Base-by-base conservation (phyloP, 2,888 invertebrate genomes). In the Lasioglossum lativentre region DNA sequence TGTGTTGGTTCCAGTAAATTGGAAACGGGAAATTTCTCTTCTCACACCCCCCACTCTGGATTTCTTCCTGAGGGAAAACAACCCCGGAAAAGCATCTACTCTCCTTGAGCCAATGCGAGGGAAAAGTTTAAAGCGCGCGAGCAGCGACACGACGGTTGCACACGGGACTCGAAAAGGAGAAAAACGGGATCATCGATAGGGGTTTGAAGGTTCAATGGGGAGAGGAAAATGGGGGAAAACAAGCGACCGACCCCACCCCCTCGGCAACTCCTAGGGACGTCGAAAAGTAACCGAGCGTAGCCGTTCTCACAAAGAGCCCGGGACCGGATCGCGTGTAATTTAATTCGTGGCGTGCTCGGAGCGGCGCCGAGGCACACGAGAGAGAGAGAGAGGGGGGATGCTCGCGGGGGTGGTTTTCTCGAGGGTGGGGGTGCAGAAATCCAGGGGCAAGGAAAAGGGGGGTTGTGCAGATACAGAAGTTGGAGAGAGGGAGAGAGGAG, bases 271-370 rank as follows among this genome's bases (percentile, higher is more conserved):
- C 75, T 42, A 5, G 10, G 63, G 23, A 70, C n/a, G 47, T 76
- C 78, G 82, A 80, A 85, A 78, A 86, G 86, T 86, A 88, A 89
- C 86, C 79, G 88, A 89, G 89, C 86, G 84, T 85, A 72, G 78
- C 66, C 76, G 77, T 16, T 66, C 59, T 71, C 45, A 84, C 88
- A 84, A 87, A 88, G 87, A 74, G 83, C 75, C 52, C 56, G 76
- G 72, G 72, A 76, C 79, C 78, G 88, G 75, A 88, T 89, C 87
- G 87, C 87, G 85, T 88, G 86, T 90, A 88, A 90, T 90, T 90
- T 90, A 83, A 90, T 90, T 90, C 86, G 80, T 68, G 78, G 82
- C 75, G 70, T 83, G 77, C 78, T 78, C 73, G 73, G 40, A 63
- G 52, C 72, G 73, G 42, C 40, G 59, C 30, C 45, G 66, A 23